Conservation (phyloP, 1,140 invertebrate species). For the Lepidotrigona ventralis region DNA sequence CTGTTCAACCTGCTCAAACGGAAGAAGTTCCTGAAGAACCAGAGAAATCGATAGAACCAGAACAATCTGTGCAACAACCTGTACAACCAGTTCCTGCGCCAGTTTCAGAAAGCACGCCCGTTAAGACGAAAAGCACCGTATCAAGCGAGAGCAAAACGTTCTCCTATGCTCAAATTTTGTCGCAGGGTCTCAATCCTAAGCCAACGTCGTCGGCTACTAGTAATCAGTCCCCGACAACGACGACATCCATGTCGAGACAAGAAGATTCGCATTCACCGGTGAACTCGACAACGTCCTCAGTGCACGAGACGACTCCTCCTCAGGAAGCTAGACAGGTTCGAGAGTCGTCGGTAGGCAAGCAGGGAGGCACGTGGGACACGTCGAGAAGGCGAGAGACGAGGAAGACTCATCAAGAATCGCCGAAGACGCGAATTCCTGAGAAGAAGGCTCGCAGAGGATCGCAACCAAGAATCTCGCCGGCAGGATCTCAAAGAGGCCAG, state of each 20-base stretch:
- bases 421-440: conserved; percentile 19
- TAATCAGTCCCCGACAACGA: not conserved
- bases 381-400: conserved; percentile 65
- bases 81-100: not conserved
- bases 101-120: not conserved
- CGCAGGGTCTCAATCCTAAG: conserved; percentile 82
- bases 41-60: not conserved
- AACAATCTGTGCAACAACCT: not conserved
- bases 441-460: conserved; percentile 29
- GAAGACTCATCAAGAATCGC: conserved; percentile 48
- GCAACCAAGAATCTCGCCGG: not conserved
- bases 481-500: conserved; percentile 11
- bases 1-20: not conserved
- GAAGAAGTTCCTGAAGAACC: not conserved
- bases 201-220: conserved; percentile 6
- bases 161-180: conserved; percentile 87
- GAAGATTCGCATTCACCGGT: conserved; percentile 55
- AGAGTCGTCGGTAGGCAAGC: conserved; percentile 20
- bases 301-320: conserved; percentile 42
- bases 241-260: not conserved
- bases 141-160: conserved; percentile 74
- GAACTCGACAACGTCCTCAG: conserved; percentile 7
- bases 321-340: conserved; percentile 23
- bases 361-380: conserved; percentile 64
- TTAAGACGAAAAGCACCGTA: not conserved